Evolutionary conservation across 2,888 invertebrate species (phyloP), one percentile per base, ranked within the genome.

Genomic region (Seira sanloemensis): DNA sequence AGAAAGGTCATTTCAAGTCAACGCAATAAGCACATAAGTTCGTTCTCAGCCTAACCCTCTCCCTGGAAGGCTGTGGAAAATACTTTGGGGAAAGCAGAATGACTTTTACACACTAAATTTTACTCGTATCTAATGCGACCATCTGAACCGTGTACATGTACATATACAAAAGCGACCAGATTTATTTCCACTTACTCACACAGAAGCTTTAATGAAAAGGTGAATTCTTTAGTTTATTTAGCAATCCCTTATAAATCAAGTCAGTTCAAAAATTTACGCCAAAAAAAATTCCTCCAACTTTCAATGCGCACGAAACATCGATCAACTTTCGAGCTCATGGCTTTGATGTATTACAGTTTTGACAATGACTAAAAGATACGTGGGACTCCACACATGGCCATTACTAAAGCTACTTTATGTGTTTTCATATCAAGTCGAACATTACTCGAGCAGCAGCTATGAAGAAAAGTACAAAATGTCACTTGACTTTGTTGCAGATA

Each of bases 1-100:
- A 50, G n/a, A 50, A 50, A 50, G 50, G 50, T 50, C 50, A 50
- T 50, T 50, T 50, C 50, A 50, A 50, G n/a, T n/a, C n/a, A n/a
- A n/a, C n/a, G n/a, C n/a, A n/a, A n/a, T n/a, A n/a, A n/a, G 50
- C 2, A 50, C 50, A 50, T 50, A 50, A 50, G 50, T 50, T 50
- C 12, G 50, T 18, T 50, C n/a, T 50, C 50, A 7, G 50, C 50
- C 50, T 50, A 12, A n/a, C n/a, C 16, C 50, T 50, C 1, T 2
- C 16, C 50, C 50, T 18, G 16, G 50, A 50, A 50, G 2, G n/a
- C n/a, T 50, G 12, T 50, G 16, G n/a, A 12, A 18, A 50, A 50
- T 16, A 50, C n/a, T 50, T 50, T 50, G 16, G n/a, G 16, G 50
- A 50, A 37, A 18, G 50, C 50, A 2, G n/a, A 50, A 18, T 50